Percentiles rank a stretch among this genome's conserved stretches.
phyloP scores from a whole-genome alignment of 2,797 vertebrate species.

The Sebastiscus tertius region DNA sequence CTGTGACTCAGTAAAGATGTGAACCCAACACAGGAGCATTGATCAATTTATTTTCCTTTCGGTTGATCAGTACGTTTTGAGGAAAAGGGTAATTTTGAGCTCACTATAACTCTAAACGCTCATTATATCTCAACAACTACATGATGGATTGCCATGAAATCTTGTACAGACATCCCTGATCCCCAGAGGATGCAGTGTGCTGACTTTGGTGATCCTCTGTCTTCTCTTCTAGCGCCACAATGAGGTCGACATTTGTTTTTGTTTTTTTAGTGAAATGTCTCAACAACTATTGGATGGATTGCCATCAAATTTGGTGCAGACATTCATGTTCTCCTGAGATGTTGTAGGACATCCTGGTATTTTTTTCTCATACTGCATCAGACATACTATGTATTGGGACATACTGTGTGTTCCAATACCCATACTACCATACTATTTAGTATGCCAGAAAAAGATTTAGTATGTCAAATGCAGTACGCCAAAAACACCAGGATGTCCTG shows the following conservation, averaged over 20 bases:
- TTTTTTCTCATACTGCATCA: not conserved
- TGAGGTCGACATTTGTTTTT: not conserved
- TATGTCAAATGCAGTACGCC: too few relatives aligned
- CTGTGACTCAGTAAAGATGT: slow-evolving; percentile 79
- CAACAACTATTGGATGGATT: not conserved
- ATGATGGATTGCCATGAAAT: not conserved
- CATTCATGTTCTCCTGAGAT: too few relatives aligned
- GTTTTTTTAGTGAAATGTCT: not conserved
- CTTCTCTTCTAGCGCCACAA: not conserved
- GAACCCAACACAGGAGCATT: slow-evolving; percentile 38
- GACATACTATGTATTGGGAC: not conserved
- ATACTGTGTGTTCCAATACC: too few relatives aligned
- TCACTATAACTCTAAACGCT: not conserved
- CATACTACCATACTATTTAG: too few relatives aligned
- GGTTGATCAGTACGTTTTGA: not conserved
- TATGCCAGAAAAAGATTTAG: too few relatives aligned
- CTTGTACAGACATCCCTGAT: not conserved
- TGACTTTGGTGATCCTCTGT: not conserved
- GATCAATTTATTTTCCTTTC: not conserved
- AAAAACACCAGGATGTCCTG: too few relatives aligned
- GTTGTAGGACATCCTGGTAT: not conserved
- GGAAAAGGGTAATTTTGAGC: not conserved
- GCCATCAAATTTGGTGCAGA: not conserved
- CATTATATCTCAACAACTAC: not conserved
- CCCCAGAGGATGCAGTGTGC: not conserved